Evolutionary conservation across 2,888 invertebrate genomes (phyloP), one percentile per base, ranked within the genome.

Genomic region (Philaethria dido): DNA sequence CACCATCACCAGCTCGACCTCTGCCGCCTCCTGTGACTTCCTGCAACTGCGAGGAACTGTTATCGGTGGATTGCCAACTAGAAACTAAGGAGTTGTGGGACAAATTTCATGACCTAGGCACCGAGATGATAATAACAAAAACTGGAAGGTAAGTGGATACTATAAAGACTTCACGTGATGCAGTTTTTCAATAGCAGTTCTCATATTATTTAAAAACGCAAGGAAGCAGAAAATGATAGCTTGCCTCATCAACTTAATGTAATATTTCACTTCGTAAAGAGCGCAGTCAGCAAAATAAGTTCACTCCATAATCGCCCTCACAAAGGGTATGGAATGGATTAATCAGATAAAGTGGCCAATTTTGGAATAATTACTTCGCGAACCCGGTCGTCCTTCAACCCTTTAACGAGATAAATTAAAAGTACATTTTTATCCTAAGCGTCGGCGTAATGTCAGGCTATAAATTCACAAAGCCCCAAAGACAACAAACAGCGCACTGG

Each of bases 111-210:
- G 97, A 97, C 79, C 94, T 99, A 68, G 98, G 98, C 75, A 99
- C 98, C 0, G 98, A 98, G 92, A 99, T 99, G 99, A 99, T 99
- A 87, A 99, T 99, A 89, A 99, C 99, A 25, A 99, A 99, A 92
- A 97, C 98, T 80, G 99, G 99, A 86, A 96, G 98, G 98, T 98
- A 87, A 93, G 94, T 79, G 16, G 29, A 3, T 29, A 14, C 25
- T 22, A 39, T 54, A 52, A 14, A 16, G 2, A 22, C 2, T 16
- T 57, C n/a, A 42, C 42, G 11, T 25, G 9, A 20, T 3, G 36
- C 25, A 57, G 22, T 57, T 25, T 16, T 25, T 57, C 42, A 42
- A 42, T 57, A 57, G 36, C 36, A 36, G 61, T 47, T 47, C 48
- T n/a, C 47, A 47, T 48, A 64, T 47, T 45, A 60, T 60, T 60